These are phyloP conservation scores for Tenebrio molitor DNA, from an alignment of 1,140 invertebrate species.

Conservation along the genomic window DNA sequence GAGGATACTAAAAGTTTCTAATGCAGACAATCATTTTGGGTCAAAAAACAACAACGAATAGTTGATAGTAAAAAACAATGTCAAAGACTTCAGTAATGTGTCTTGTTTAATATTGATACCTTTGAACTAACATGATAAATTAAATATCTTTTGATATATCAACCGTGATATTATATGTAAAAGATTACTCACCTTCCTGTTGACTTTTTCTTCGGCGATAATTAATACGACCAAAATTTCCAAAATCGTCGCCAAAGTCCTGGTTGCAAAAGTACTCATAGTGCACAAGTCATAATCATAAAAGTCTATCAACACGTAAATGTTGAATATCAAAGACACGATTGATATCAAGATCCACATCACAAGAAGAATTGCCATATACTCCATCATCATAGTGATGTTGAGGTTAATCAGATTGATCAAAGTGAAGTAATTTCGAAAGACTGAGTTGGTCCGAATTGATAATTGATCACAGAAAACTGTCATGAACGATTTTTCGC, in stretches of 20 bases:
- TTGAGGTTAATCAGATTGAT: background rate
- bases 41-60: no score
- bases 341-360: background rate
- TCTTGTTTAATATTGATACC: no score
- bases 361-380: background rate
- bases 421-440: background rate
- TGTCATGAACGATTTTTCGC: background rate
- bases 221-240: background rate
- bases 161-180: no score
- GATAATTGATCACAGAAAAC: no score
- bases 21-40: no score
- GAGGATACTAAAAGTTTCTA: no score
- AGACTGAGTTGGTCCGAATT: background rate
- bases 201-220: background rate
- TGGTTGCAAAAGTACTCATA: background rate
- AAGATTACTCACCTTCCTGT: slow-evolving; percentile 8
- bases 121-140: no score
- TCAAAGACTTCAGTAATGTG: no score
- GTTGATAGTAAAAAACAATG: no score
- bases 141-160: background rate
- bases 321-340: background rate
- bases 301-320: slow-evolving; percentile 1
- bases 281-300: background rate
- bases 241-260: slow-evolving; percentile 1
- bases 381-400: background rate